Evolutionary conservation across 2,113 vertebrate species (phyloP).

Genomic region (Silurus glanis): DNA sequence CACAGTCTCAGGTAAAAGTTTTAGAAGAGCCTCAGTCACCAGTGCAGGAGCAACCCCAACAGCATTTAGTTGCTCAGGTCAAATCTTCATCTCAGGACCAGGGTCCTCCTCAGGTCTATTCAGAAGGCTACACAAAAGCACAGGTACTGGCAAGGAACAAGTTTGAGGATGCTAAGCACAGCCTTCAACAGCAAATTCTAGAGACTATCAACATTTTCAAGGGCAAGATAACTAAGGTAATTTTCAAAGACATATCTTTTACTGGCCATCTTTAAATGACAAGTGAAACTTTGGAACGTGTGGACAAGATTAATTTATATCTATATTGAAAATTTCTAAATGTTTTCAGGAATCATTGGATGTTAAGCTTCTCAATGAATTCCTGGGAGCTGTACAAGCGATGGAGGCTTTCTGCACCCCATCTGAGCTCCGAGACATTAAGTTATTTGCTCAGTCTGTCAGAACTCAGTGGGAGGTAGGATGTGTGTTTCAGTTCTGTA

Average conservation of each 20-base stretch:
- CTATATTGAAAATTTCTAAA: background rate
- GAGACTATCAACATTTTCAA: slow-evolving; percentile 69
- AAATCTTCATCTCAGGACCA: slow-evolving; percentile 61
- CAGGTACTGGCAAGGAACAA: slow-evolving; percentile 70
- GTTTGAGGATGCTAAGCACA: slow-evolving; percentile 75
- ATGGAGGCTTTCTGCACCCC: slow-evolving; percentile 79
- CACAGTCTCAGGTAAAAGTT: slow-evolving; percentile 46
- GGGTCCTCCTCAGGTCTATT: slow-evolving; percentile 66
- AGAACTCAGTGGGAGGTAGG: slow-evolving; percentile 87
- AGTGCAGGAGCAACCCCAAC: slow-evolving; percentile 32
- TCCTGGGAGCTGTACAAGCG: slow-evolving; percentile 82
- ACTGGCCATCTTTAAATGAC: background rate
- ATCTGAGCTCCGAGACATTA: slow-evolving; percentile 73
- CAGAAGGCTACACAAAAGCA: slow-evolving; percentile 71
- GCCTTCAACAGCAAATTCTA: slow-evolving; percentile 73
- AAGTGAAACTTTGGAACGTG: background rate
- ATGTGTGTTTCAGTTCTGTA: background rate
- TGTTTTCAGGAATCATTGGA: slow-evolving; percentile 77
- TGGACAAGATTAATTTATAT: background rate
- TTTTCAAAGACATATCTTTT: slow-evolving; percentile 64
- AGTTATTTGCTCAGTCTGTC: slow-evolving; percentile 77
- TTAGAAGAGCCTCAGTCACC: slow-evolving; percentile 54
- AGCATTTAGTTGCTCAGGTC: slow-evolving; percentile 48
- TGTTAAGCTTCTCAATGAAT: slow-evolving; percentile 78
- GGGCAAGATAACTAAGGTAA: slow-evolving; percentile 57